phyloP scores from a whole-genome alignment of 2,888 invertebrate species.

The Leucoptera coffeella region DNA sequence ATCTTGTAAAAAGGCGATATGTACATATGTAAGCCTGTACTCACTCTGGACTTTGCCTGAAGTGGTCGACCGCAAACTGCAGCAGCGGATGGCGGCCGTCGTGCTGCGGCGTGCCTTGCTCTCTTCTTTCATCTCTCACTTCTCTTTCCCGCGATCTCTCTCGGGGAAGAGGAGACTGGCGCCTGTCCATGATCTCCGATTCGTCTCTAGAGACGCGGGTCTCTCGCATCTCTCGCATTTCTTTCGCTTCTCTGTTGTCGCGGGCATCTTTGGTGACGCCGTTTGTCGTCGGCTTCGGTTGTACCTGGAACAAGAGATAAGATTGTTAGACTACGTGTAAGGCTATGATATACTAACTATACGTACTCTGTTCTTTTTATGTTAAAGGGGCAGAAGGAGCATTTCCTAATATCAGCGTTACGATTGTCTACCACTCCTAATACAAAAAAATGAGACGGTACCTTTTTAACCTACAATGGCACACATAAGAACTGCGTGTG shows the following conservation, averaged over 20 bases:
- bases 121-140: slow-evolving; percentile 29
- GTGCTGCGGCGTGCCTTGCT: slow-evolving; percentile 42
- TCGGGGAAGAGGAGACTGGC: slow-evolving; percentile 34
- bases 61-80: slow-evolving; percentile 95
- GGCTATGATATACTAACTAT: too few relatives aligned
- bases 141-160: slow-evolving; percentile 22
- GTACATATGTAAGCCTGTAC: slow-evolving; percentile 21
- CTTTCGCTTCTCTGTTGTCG: slow-evolving; percentile 53
- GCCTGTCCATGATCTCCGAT: slow-evolving; percentile 20
- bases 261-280: slow-evolving; percentile 47
- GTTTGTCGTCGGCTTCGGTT: slow-evolving; percentile 43
- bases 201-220: slow-evolving; percentile 24
- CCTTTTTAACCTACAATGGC: too few relatives aligned
- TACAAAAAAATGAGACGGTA: too few relatives aligned
- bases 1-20: too few relatives aligned
- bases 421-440: too few relatives aligned
- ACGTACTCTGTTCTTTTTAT: too few relatives aligned
- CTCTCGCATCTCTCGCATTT: slow-evolving; percentile 51
- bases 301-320: slow-evolving; percentile 37
- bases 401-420: too few relatives aligned
- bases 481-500: too few relatives aligned
- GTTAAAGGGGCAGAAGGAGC: too few relatives aligned
- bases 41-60: slow-evolving; percentile 88
- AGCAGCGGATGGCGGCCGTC: slow-evolving; percentile 86
- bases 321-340: too few relatives aligned